Evolutionary conservation across 2,888 invertebrate species (phyloP), one percentile per base, ranked within the genome.

Genomic region (Mystacides longicornis): DNA sequence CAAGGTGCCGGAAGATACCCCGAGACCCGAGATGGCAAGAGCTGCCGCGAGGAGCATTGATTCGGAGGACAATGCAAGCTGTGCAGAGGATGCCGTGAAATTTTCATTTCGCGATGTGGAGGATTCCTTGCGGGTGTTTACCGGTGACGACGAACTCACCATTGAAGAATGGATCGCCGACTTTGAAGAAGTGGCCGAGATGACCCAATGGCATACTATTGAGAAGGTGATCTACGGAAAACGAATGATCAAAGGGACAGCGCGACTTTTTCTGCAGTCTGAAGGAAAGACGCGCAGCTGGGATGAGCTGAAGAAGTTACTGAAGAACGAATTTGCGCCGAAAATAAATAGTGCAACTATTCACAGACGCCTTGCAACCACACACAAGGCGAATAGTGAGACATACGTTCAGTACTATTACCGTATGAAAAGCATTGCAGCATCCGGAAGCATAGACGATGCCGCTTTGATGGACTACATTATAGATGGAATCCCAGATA

Each of bases 141-240:
- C 45, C 7, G 45, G 45, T 14, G 45, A 45, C 45, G 45, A 45
- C 21, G 45, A 21, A 4, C 19, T 21, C 7, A 19, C 45, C 3
- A 45, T 45, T 3, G 19, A 19, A 45, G 21, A 21, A 21, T 45
- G 45, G 45, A 45, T 45, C 45, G 45, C 19, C 21, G 45, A 45
- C 4, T 45, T 45, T 16, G 45, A 45, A 19, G 45, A 45, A 3
- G 21, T 45, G 20, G 45, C 45, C 19, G 19, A 3, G 21, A 19
- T 45, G 19, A 14, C 45, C 20, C 19, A 20, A 21, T 45, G 45
- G 45, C 18, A 19, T 9, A 14, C 3, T 19, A 14, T 45, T 16
- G 45, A 45, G 45, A 45, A 45, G 21, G 20, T 45, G 3, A 45
- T 45, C 9, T 45, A 45, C 16, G 45, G 45, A 14, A 45, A 45